Evolutionary conservation across 1,140 invertebrate species (phyloP), one percentile per base, ranked within the genome.

Genomic region (Colletes gigas): DNA sequence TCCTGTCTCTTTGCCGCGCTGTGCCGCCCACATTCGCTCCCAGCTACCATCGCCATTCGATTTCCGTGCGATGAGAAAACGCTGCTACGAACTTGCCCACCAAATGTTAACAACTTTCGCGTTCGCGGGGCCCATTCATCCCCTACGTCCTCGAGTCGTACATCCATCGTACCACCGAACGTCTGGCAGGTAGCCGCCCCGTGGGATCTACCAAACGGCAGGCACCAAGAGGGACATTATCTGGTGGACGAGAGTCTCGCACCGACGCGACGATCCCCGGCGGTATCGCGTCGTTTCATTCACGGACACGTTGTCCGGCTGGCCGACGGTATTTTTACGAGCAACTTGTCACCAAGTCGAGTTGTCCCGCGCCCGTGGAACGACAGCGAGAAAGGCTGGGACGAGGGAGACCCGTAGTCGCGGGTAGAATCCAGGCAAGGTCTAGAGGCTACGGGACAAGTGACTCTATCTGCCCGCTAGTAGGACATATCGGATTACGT

Each of bases 401-500:
- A 44, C 41, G 57, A 63, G 21, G 44, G 63, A 67, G 60, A 30
- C 30, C 30, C 30, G 30, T 2, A 30, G 30, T 30, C 30, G 30
- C 30, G 30, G 30, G 30, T 0, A 30, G 30, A 30, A 77, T n/a
- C 68, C 66, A 44, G 65, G 54, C 69, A 63, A 74, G 59, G 65
- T 71, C 75, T 75, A 67, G 77, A 80, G 71, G 52, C 68, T 60
- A 83, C 75, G 73, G 44, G 86, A 83, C 88, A 87, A 91, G 89
- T 90, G 90, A 91, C 89, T 91, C 89, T 89, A 91, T 91, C 90
- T 90, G 70, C 78, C 67, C 68, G 72, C 81, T 86, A 87, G 88
- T 89, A 88, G 87, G 87, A 90, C 90, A 88, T 90, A 92, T 91
- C 90, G 88, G 85, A 90, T 92, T 90, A 90, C 90, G 75, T 86